phyloP scores from a whole-genome alignment of 2,888 invertebrate genomes.

The Eudasyphora cyanicolor region DNA sequence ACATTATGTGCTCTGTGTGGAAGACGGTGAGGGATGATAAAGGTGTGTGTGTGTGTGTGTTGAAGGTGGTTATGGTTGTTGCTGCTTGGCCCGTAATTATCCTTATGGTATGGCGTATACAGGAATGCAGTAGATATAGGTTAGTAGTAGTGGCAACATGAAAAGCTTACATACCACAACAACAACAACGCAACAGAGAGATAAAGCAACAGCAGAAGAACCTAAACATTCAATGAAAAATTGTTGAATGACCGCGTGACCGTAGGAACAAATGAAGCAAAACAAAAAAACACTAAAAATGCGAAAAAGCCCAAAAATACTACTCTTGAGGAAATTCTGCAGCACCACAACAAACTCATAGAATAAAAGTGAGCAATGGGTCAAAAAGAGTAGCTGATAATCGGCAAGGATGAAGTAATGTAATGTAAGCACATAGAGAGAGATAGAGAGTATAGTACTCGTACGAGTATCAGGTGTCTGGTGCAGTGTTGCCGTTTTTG shows the following conservation, averaged over 20 bases:
- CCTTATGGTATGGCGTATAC: neutral
- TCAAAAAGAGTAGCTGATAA: neutral
- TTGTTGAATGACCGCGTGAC: constrained; percentile 57
- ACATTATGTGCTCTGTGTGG: neutral
- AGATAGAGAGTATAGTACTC: no score
- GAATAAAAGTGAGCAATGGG: neutral
- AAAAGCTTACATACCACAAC: constrained; percentile 7
- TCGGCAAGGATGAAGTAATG: no score
- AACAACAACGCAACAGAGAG: neutral
- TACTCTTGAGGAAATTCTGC: neutral
- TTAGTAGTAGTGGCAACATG: constrained; percentile 48
- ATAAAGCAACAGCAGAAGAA: neutral
- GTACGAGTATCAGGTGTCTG: no score
- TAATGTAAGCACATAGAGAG: no score
- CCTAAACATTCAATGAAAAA: constrained; percentile 35
- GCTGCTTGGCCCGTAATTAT: constrained; percentile 1
- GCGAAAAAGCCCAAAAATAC: neutral
- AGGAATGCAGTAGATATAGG: constrained; percentile 60
- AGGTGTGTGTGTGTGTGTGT: neutral
- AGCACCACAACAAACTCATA: neutral
- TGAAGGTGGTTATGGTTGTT: neutral
- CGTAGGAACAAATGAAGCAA: no score
- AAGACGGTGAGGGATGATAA: neutral
- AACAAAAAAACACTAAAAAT: constrained; percentile 1
- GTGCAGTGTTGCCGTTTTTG: no score